Evolutionary conservation across 1,140 invertebrate species (phyloP).

Genomic region (Hylaeus anthracinus): DNA sequence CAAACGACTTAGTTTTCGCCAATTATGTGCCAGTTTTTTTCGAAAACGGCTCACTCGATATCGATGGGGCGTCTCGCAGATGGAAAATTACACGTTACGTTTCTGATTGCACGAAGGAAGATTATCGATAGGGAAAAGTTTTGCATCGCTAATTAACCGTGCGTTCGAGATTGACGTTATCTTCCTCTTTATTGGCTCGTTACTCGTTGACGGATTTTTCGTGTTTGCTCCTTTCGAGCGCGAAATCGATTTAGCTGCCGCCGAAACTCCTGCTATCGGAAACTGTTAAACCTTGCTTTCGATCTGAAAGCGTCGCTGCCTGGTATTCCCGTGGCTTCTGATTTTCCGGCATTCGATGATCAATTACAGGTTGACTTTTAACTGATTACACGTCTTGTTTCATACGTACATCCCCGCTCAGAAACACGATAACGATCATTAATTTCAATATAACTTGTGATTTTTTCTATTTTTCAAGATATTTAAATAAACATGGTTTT

Average conservation of each 20-base stretch:
- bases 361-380: too few relatives aligned
- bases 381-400: too few relatives aligned
- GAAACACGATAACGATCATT: too few relatives aligned
- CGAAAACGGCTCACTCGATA: too few relatives aligned
- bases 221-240: slow-evolving; percentile 13
- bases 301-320: background rate
- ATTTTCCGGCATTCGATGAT: background rate
- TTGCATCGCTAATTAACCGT: background rate
- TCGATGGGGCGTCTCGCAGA: too few relatives aligned
- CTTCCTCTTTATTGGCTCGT: slow-evolving; percentile 23
- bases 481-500: too few relatives aligned
- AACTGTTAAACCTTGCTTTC: slow-evolving; percentile 16
- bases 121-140: background rate
- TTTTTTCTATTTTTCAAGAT: too few relatives aligned
- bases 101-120: background rate
- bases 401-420: too few relatives aligned
- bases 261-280: background rate
- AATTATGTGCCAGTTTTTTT: background rate
- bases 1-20: background rate
- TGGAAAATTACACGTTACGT: too few relatives aligned
- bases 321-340: background rate
- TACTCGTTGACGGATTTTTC: slow-evolving; percentile 5
- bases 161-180: background rate
- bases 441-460: too few relatives aligned
- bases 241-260: slow-evolving; percentile 12